Conservation (phyloP, 2,113 vertebrate genomes). For the Caracal caracal region DNA sequence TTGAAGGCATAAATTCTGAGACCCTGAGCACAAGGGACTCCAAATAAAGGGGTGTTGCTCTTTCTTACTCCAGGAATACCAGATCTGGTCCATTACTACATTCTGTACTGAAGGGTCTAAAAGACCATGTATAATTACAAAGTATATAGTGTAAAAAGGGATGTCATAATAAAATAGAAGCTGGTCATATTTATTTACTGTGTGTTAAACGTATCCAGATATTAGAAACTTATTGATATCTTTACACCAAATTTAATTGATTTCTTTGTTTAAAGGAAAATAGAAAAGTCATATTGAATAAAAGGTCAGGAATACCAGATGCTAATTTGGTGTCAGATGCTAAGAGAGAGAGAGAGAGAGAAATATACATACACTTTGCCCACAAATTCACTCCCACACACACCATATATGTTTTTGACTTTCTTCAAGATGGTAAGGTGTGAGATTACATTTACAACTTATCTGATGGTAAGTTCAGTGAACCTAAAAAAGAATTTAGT, state of each 20-base stretch:
- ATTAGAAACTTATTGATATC: neutral
- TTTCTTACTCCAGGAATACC: neutral
- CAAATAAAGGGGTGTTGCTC: neutral
- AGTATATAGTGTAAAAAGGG: neutral
- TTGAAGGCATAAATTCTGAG: neutral
- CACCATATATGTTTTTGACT: neutral
- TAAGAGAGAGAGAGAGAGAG: neutral
- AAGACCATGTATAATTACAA: neutral
- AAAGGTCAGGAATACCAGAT: neutral
- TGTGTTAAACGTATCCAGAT: neutral
- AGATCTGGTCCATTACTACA: neutral
- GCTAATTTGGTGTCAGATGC: neutral
- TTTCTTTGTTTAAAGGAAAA: slow-evolving; percentile 45
- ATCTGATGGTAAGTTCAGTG: neutral
- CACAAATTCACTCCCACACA: neutral
- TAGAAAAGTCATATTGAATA: neutral
- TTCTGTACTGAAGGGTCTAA: neutral
- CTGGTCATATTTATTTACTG: neutral
- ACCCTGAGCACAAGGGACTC: neutral
- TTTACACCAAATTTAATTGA: neutral
- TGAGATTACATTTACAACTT: neutral
- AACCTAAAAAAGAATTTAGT: neutral
- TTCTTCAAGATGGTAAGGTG: neutral
- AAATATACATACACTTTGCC: neutral
- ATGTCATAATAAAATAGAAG: neutral